Conservation (phyloP, 2,797 vertebrate genomes). For the Muscicapa striata region DNA sequence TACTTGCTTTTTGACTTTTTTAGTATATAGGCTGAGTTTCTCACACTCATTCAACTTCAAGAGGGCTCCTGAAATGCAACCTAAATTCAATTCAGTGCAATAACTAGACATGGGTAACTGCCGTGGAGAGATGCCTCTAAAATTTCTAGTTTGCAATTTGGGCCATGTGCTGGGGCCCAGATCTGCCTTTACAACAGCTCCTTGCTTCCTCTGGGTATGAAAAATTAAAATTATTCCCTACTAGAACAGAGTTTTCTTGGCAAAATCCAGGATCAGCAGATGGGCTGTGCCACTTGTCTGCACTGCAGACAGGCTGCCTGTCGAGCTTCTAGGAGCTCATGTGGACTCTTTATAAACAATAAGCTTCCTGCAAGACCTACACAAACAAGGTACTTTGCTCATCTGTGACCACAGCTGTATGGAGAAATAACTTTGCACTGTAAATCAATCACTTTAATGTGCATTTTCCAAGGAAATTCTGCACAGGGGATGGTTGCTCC, state of each 20-base stretch:
- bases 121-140: neutral
- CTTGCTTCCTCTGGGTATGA: neutral
- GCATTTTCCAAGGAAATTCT: neutral
- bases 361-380: neutral
- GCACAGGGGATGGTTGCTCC: neutral
- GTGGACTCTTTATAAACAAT: neutral
- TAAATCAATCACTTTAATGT: neutral
- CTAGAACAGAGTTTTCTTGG: neutral
- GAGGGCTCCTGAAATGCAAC: neutral
- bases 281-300: too few relatives aligned
- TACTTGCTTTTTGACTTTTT: neutral
- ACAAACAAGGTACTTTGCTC: neutral
- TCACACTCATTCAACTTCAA: neutral
- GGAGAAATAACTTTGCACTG: neutral
- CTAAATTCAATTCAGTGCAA: neutral
- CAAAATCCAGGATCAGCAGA: neutral
- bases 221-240: neutral
- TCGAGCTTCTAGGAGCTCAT: neutral
- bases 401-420: neutral
- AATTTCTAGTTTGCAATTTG: neutral
- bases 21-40: neutral
- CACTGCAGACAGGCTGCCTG: neutral
- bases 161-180: neutral
- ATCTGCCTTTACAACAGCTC: neutral
- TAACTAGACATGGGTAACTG: neutral